Evolutionary conservation across 1,140 invertebrate species (phyloP), one percentile per base, ranked within the genome.

Genomic region (Atta texana): DNA sequence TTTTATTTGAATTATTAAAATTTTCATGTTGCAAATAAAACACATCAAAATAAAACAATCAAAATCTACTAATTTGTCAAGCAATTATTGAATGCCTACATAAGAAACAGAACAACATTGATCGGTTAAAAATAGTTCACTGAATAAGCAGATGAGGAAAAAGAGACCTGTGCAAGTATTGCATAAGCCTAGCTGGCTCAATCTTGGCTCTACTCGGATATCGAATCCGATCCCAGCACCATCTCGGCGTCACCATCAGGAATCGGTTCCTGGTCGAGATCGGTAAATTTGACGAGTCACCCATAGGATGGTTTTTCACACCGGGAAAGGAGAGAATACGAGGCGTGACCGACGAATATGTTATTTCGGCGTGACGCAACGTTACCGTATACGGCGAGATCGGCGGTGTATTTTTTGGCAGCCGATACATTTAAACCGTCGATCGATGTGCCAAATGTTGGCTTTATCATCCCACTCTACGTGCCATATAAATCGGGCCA

Each of bases 201-300:
- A 24, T 63, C 80, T 34, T 44, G 69, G 1, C 77, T 16, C 44
- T 14, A 53, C 75, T 86, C 24, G 76, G 69, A 64, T 76, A 76
- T 86, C 61, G 31, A 66, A 69, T 80, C 66, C 85, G 90, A 89
- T 53, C 71, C 39, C 76, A 92, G 90, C 92, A 92, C 92, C 92
- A 93, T 93, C 92, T 93, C 89, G 88, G 89, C 66, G 89, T 77
- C 71, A 61, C 69, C 10, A 21, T 51, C 57, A 84, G 51, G 92
- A 92, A 91, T 89, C 89, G 88, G 39, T 75, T 34, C 21, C 68
- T 77, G 82, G 64, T 66, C 51, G 71, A 86, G 88, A 92, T 93
- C 92, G 91, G 91, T 93, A 93, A 92, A 91, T 88, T 90, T 89
- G 55, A 85, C 80, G 57, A 76, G 63, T 64, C 64, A 85, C 80